Conservation (phyloP, 2,113 vertebrate genomes). For the Pleuronectes platessa region DNA sequence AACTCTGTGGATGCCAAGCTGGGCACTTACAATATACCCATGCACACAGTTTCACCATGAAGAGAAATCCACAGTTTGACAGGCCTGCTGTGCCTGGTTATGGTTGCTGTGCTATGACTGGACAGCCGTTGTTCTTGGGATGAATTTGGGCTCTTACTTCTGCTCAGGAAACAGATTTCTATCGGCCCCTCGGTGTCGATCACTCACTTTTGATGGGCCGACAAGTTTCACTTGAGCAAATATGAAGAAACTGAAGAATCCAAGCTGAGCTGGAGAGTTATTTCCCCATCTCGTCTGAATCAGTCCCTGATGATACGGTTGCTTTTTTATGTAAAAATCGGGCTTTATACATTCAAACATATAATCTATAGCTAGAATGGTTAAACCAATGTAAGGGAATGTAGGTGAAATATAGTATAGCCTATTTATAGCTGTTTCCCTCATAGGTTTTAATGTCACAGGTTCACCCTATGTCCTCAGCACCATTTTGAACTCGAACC, state of each 20-base stretch:
- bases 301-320: background rate
- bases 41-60: background rate
- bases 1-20: background rate
- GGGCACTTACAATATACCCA: background rate
- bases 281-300: background rate
- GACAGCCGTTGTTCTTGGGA: background rate
- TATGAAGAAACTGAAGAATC: background rate
- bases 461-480: constrained; percentile 15
- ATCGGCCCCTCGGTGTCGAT: background rate
- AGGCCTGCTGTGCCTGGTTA: background rate
- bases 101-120: background rate
- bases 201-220: background rate
- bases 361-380: background rate
- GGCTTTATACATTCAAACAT: background rate
- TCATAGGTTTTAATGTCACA: constrained; percentile 24
- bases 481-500: constrained; percentile 39
- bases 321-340: background rate
- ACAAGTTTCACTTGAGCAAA: background rate
- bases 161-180: background rate
- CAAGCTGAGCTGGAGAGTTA: background rate
- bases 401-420: background rate
- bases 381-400: background rate
- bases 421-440: background rate
- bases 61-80: background rate
- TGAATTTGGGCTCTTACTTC: background rate